Evolutionary conservation across 2,113 vertebrate genomes (phyloP), one percentile per base, ranked within the genome.

Genomic region (Garra rufa): DNA sequence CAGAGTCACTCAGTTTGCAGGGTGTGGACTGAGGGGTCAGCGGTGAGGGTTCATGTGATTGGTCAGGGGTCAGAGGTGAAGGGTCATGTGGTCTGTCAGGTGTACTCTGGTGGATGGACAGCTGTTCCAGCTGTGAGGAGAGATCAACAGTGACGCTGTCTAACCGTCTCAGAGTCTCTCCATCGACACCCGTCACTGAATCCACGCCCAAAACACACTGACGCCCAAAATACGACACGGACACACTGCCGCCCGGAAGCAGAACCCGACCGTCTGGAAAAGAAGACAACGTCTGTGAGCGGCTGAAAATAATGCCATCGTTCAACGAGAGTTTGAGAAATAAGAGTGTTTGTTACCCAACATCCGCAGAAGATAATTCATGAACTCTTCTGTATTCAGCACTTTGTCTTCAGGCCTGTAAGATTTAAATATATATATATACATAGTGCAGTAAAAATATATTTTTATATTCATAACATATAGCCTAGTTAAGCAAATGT

Each of bases 181-280:
- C 96, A 0, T 99, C 96, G 2, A 95, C 89, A n/a, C 98, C 97
- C 85, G 87, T 95, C 41, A 99, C 88, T 41, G 86, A 90, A 71
- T 94, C 90, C 44, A 98, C 92, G 11, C 91, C 55, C 0, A 97
- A 69, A 61, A 89, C 94, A 86, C 96, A 98, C 0, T 91, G 88
- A 4, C 93, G 95, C 75, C 97, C 97, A 24, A 96, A 99, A 90
- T 96, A 98, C 5, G 89, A 93, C 77, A 97, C 88, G 48, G 93
- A 93, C 65, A 99, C 84, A 2, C 93, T 81, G 70, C 95, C 96
- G 85, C 97, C 97, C 0, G 97, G 97, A 38, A 99, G 91, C 65
- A 98, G 52, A 34, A 99, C 88, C 79, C 95, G 97, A 9, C 96
- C 95, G 84, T 94, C 98, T 99, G 78, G 90, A n/a, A 76, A 57